Evolutionary conservation across 2,113 vertebrate genomes (phyloP).

Genomic region (Notarius lentiginosus): DNA sequence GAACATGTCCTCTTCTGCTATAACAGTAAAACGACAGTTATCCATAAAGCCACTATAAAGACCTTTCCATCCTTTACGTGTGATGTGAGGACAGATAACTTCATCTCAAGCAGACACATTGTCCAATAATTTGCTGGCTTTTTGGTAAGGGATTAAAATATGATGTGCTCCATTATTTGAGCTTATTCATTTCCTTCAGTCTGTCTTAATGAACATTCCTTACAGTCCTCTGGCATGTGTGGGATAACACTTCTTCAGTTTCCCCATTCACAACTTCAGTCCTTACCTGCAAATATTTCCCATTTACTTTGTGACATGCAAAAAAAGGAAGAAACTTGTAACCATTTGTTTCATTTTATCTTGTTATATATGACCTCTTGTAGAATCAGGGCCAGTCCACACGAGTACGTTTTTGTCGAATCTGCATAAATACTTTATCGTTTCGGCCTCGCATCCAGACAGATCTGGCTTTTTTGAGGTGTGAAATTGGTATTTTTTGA

Average conservation of each 20-base stretch:
- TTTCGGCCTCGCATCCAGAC: too few relatives aligned
- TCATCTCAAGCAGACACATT: not conserved
- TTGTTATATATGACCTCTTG: not conserved
- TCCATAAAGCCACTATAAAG: not conserved
- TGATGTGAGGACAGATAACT: not conserved
- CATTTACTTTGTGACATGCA: not conserved
- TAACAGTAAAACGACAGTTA: not conserved
- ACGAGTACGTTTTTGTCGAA: too few relatives aligned
- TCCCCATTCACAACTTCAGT: not conserved
- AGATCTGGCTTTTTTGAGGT: too few relatives aligned
- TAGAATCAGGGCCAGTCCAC: not conserved
- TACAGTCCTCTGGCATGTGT: not conserved
- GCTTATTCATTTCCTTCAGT: not conserved
- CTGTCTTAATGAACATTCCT: too few relatives aligned
- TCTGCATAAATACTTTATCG: too few relatives aligned
- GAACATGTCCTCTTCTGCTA: not conserved
- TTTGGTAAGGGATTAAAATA: not conserved
- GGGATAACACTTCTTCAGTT: not conserved
- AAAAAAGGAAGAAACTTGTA: not conserved
- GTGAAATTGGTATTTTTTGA: too few relatives aligned
- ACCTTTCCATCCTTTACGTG: not conserved
- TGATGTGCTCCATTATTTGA: not conserved
- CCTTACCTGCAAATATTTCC: not conserved
- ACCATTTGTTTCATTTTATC: not conserved
- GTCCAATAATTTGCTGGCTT: not conserved